Evolutionary conservation across 2,888 invertebrate species (phyloP), one percentile per base, ranked within the genome.

Genomic region (Drosophila longiperda): DNA sequence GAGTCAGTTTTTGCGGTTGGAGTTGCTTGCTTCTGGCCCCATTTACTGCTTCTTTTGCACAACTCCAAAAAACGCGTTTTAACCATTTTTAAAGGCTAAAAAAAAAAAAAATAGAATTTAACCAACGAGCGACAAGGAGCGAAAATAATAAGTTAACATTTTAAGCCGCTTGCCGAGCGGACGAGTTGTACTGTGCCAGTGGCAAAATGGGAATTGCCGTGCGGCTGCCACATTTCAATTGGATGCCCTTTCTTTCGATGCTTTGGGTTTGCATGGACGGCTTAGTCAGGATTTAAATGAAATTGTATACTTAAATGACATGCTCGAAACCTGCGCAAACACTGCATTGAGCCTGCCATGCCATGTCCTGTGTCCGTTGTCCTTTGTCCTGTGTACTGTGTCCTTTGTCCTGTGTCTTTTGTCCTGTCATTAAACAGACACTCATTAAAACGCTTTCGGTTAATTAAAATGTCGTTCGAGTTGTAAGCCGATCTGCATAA

Each of bases 261-360:
- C 38, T 23, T 55, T 53, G 48, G 59, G 34, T 20, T 55, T 53
- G 48, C 66, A 71, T 59, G 60, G 82, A 75, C 57, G 70, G 85
- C 82, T 83, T 83, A 87, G 80, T 70, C 48, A 66, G 75, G 85
- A 85, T 87, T 87, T 82, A 82, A 84, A 82, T 82, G 80, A 75
- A 77, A 77, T 77, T 79, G 50, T 65, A 66, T 65, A 79, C 80
- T 77, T 75, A 61, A 77, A 79, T 75, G 77, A 77, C 75, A 79
- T 77, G 77, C 75, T 69, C 65, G n/a, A 54, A 79, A 69, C 65
- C 65, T 69, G 59, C 57, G 29, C 29, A 29, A 29, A 52, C 45
- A 59, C 26, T 57, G 36, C 40, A 20, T 7, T 1, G 42, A 6
- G 20, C 15, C 15, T 17, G 36, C 6, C 29, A 26, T 29, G 29